phyloP scores from a whole-genome alignment of 2,113 vertebrate species.

The Neoarius graeffei region DNA sequence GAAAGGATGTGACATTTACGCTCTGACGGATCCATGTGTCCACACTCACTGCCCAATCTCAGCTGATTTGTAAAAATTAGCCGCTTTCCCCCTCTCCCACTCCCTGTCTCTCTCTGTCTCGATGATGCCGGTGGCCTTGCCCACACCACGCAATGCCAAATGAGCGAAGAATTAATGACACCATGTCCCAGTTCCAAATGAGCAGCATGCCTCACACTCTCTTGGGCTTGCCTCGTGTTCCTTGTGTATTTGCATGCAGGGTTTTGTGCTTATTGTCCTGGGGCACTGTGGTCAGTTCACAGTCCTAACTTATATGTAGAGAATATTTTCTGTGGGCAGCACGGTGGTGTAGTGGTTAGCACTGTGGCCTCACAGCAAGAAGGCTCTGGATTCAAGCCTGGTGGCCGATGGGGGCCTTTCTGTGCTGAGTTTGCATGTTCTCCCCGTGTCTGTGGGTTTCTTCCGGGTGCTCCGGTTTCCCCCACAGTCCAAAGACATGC shows the following conservation, averaged over 20 bases:
- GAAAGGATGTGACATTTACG: slow-evolving; percentile 48
- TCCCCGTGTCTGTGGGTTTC: too few relatives aligned
- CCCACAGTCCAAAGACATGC: too few relatives aligned
- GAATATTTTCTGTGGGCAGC: neutral
- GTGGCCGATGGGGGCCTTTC: too few relatives aligned
- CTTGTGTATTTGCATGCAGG: neutral
- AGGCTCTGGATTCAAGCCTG: too few relatives aligned
- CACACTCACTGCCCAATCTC: slow-evolving; percentile 38
- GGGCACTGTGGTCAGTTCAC: slow-evolving; percentile 1
- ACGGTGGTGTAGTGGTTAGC: too few relatives aligned
- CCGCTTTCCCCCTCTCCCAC: slow-evolving; percentile 16
- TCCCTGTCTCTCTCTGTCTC: slow-evolving; percentile 15
- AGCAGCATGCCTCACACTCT: slow-evolving; percentile 38
- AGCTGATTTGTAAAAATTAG: slow-evolving; percentile 44
- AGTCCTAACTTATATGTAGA: neutral
- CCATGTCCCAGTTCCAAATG: slow-evolving; percentile 53
- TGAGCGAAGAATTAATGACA: slow-evolving; percentile 54
- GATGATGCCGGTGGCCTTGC: slow-evolving; percentile 8
- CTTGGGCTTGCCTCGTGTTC: slow-evolving; percentile 30
- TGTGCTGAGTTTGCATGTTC: too few relatives aligned
- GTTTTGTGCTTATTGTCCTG: slow-evolving; percentile 22
- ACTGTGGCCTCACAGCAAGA: too few relatives aligned
- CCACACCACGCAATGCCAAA: slow-evolving; percentile 45
- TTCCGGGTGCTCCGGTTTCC: too few relatives aligned
- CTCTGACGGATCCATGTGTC: slow-evolving; percentile 30